Evolutionary conservation across 2,113 vertebrate genomes (phyloP).

Genomic region (Archocentrus centrarchus): DNA sequence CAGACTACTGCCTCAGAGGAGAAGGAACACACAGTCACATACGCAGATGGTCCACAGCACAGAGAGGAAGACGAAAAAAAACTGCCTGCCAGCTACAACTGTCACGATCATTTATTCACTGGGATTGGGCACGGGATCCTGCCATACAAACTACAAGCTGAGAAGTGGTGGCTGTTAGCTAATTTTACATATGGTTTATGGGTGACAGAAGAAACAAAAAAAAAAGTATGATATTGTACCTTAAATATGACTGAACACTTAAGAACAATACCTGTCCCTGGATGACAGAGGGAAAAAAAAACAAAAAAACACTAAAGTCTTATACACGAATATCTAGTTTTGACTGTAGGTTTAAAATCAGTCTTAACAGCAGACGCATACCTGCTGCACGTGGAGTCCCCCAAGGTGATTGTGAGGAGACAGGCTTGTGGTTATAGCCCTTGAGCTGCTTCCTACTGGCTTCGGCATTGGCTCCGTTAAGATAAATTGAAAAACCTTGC

Average conservation of each 20-base stretch:
- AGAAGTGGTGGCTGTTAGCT: constrained; percentile 43
- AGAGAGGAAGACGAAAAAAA: constrained; percentile 30
- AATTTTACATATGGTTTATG: constrained; percentile 26
- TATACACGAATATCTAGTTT: constrained; percentile 27
- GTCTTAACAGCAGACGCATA: constrained; percentile 71
- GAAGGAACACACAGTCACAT: constrained; percentile 49
- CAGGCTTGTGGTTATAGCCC: constrained; percentile 44
- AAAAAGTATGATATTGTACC: not conserved
- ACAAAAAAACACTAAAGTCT: not conserved
- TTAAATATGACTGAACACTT: constrained; percentile 7
- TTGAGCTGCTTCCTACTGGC: constrained; percentile 63
- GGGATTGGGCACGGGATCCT: constrained; percentile 30
- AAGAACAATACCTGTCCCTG: not conserved
- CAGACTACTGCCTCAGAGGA: constrained; percentile 49
- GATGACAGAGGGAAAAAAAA: constrained; percentile 1
- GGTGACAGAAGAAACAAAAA: constrained; percentile 18
- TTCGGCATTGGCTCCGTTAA: constrained; percentile 93
- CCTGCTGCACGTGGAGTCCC: constrained; percentile 78
- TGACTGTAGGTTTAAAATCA: constrained; percentile 21
- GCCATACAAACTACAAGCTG: constrained; percentile 43
- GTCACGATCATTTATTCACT: constrained; percentile 72
- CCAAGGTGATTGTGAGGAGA: constrained; percentile 49
- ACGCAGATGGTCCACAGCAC: constrained; percentile 68
- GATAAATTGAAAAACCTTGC: constrained; percentile 93
- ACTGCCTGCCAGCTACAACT: constrained; percentile 62